Evolutionary conservation across 2,888 invertebrate species (phyloP).

Genomic region (Amblyjoppa proteus): DNA sequence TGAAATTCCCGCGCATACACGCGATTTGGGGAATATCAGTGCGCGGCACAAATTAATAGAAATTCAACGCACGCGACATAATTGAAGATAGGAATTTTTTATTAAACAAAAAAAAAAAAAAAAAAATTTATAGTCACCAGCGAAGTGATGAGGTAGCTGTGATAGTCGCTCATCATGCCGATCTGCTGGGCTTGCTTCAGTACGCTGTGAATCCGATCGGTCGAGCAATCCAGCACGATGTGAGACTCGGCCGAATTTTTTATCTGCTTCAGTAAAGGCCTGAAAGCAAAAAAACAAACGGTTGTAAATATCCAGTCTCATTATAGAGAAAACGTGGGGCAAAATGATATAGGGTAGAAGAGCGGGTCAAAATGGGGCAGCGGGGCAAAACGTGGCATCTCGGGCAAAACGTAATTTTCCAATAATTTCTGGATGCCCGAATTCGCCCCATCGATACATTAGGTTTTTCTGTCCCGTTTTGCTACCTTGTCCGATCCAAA

Average conservation of each 20-base stretch:
- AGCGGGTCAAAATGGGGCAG: too few species aligned
- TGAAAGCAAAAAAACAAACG: conserved; percentile 83
- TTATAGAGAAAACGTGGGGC: neutral
- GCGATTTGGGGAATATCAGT: neutral
- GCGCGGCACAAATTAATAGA: neutral
- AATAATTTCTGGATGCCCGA: too few species aligned
- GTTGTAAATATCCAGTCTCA: neutral
- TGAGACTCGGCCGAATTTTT: conserved; percentile 96
- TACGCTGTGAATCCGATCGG: conserved; percentile 90
- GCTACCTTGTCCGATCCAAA: too few species aligned
- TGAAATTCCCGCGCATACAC: neutral
- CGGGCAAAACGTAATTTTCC: too few species aligned
- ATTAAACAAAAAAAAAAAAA: conserved; percentile 16
- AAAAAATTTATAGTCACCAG: conserved; percentile 87
- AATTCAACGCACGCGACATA: neutral
- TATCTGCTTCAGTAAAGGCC: conserved; percentile 95
- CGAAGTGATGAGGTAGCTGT: conserved; percentile 97
- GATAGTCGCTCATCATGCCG: conserved; percentile 98
- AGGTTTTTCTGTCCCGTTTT: too few species aligned
- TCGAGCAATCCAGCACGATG: conserved; percentile 95
- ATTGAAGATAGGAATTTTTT: neutral
- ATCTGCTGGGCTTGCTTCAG: conserved; percentile 97
- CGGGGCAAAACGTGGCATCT: too few species aligned
- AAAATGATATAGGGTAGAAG: neutral
- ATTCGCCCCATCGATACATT: too few species aligned